Conservation (phyloP, 2,797 vertebrate genomes). For the Eospalax fontanierii region DNA sequence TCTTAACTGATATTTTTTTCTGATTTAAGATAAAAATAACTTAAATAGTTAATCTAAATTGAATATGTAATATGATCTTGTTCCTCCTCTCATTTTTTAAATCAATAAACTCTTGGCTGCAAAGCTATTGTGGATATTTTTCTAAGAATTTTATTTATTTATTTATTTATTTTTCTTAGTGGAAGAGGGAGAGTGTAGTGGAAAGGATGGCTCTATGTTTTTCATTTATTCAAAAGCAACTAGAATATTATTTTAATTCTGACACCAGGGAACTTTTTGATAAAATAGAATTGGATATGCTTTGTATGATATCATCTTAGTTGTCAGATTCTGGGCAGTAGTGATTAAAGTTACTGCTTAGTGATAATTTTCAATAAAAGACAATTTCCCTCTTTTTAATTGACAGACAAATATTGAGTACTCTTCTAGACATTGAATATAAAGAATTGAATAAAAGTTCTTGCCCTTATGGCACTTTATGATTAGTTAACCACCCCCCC, state of each 20-base stretch:
- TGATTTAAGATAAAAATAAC: constrained; percentile 70
- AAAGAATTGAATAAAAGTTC: constrained; percentile 3
- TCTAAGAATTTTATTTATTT: constrained; percentile 60
- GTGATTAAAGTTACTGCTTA: constrained; percentile 42
- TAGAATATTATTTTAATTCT: constrained; percentile 53
- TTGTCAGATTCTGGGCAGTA: neutral
- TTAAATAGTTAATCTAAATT: constrained; percentile 36
- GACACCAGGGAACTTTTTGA: neutral
- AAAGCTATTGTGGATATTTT: constrained; percentile 43
- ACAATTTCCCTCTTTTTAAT: neutral
- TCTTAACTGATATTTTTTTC: constrained; percentile 63
- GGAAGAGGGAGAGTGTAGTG: constrained; percentile 41
- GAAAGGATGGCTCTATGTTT: constrained; percentile 48
- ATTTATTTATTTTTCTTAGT: neutral
- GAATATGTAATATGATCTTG: constrained; percentile 3
- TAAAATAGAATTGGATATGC: constrained; percentile 1
- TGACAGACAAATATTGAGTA: constrained; percentile 23
- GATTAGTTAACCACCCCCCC: constrained; percentile 38
- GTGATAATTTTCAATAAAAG: constrained; percentile 48
- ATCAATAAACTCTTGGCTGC: constrained; percentile 21
- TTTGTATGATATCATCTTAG: neutral
- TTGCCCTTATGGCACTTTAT: neutral
- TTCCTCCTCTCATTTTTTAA: constrained; percentile 15
- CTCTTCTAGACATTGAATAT: constrained; percentile 32
- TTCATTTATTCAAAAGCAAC: constrained; percentile 58